These are phyloP conservation scores for Odontomachus brunneus DNA, from an alignment of 1,140 invertebrate genomes.

Conservation along the genomic window DNA sequence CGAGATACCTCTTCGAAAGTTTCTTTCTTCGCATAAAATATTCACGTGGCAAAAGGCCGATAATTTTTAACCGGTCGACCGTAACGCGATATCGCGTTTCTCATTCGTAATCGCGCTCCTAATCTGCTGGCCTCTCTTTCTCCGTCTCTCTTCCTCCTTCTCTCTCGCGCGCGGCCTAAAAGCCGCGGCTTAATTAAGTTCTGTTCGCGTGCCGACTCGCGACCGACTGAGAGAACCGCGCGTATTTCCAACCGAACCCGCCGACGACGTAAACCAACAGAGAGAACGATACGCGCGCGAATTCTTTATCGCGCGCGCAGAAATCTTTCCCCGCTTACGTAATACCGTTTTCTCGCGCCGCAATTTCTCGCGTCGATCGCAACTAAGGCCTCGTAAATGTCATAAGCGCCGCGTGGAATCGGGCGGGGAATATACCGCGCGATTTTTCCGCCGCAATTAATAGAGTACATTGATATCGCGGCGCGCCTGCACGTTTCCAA, in stretches of 20 bases:
- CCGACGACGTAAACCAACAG: slow-evolving; percentile 54
- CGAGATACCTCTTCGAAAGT: slow-evolving; percentile 31
- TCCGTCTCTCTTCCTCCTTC: too few relatives aligned
- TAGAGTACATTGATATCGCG: slow-evolving; percentile 23
- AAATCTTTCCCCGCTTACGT: slow-evolving; percentile 37
- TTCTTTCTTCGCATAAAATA: slow-evolving; percentile 28
- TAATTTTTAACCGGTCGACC: slow-evolving; percentile 59
- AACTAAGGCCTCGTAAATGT: slow-evolving; percentile 39
- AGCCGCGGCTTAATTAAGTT: slow-evolving; percentile 61
- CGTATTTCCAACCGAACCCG: slow-evolving; percentile 37
- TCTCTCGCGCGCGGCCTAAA: slow-evolving; percentile 49
- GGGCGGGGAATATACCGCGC: slow-evolving; percentile 5
- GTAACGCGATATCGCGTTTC: slow-evolving; percentile 61
- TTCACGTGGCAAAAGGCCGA: slow-evolving; percentile 27
- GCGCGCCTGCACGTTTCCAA: slow-evolving; percentile 20
- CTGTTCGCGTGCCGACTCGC: slow-evolving; percentile 47
- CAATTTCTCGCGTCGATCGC: slow-evolving; percentile 18
- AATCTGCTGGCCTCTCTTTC: slow-evolving; percentile 24
- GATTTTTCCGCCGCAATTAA: slow-evolving; percentile 24
- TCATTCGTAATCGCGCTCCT: slow-evolving; percentile 52
- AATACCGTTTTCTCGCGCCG: slow-evolving; percentile 32
- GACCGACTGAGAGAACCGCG: slow-evolving; percentile 42
- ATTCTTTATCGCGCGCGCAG: slow-evolving; percentile 34
- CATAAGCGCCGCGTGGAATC: slow-evolving; percentile 39
- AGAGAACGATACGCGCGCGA: slow-evolving; percentile 46